Base-by-base conservation (phyloP, 2,888 invertebrate genomes). In the Epiblema foenella region DNA sequence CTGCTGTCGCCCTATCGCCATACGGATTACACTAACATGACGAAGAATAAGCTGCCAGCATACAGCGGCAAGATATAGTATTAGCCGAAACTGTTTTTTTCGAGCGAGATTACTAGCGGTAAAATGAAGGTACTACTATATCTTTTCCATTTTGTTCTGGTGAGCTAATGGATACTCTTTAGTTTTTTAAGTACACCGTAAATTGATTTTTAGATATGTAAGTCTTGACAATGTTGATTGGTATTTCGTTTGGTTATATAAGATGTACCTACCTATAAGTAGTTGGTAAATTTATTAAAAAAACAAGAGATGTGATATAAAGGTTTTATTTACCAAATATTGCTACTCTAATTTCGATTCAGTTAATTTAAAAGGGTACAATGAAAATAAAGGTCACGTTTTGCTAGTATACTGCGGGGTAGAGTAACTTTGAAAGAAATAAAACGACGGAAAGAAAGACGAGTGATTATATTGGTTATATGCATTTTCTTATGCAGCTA, bases 1-100 rank as follows among this genome's bases (percentile, higher is more conserved):
- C 81, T 0, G 84, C 90, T 58, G 78, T 89, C 75, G 85, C 88
- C 39, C 82, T 90, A 54, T 89, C 93, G 54, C 82, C 83, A 63
- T 90, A 91, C 68, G 81, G 78, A n/a, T 76, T 79, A 39, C 81
- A 83, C 56, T 83, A 75, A 77, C 18, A 24, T 39, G 64, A 54
- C 39, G 15, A 64, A 20, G 18, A 54, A 64, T 49, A 5, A 11
- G 37, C 54, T 39, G 10, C 20, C 24, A 10, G 29, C 15, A 52
- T 37, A 33, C 18, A 51, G 2, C 33, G 33, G 29, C 18, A 52
- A 52, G 15, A 52, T 20, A 20, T 5, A 39, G 9, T 54, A 24
- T 10, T 24, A 39, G 37, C 51, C 64, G 5, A 39, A 39, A 64
- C 39, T 7, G 37, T 8, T 37, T 37, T 33, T 51, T 49, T 49